Evolutionary conservation across 2,113 vertebrate species (phyloP), one percentile per base, ranked within the genome.

Genomic region (Carlito syrichta): DNA sequence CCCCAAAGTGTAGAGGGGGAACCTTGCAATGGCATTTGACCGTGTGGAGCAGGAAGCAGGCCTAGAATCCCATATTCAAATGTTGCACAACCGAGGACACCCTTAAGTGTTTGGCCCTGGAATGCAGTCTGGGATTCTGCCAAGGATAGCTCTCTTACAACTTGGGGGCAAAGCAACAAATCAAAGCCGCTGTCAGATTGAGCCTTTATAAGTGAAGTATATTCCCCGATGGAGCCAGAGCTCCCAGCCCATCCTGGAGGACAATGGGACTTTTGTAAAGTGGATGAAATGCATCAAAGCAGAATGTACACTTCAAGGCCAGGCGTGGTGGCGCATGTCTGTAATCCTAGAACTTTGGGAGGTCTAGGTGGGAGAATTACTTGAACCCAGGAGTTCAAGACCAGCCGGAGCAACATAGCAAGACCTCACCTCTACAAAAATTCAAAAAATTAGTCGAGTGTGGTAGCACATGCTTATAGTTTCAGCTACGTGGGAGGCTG

Each of bases 71-170:
- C 38, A n/a, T 6, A 62, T 50, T 78, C 66, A 63, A 88, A 45
- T 23, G 90, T 77, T 90, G 90, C 76, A 54, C 88, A 66, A 62
- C 50, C 4, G 1, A 92, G 76, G 96, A 71, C 22, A n/a, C 79
- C 89, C 84, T 89, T 56, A 85, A 87, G 52, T 73, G 16, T 87
- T 73, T 92, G 71, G 90, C 45, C 69, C 87, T 74, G 93, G 94
- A 93, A 96, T 71, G 76, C 68, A 60, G 30, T 5, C 96, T 92
- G 94, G 52, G 94, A 84, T 77, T 63, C 81, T 96, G 94, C 87
- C 88, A 90, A 73, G 54, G 13, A 19, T 54, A 2, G 77, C 74
- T 90, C n/a, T 54, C 43, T 82, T 48, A 78, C 66, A 95, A 92
- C 84, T 85, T 85, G 77, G 85, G 94, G 52, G 58, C n/a, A 88